Evolutionary conservation across 2,113 vertebrate species (phyloP), one percentile per base, ranked within the genome.

Genomic region (Crocuta crocuta): DNA sequence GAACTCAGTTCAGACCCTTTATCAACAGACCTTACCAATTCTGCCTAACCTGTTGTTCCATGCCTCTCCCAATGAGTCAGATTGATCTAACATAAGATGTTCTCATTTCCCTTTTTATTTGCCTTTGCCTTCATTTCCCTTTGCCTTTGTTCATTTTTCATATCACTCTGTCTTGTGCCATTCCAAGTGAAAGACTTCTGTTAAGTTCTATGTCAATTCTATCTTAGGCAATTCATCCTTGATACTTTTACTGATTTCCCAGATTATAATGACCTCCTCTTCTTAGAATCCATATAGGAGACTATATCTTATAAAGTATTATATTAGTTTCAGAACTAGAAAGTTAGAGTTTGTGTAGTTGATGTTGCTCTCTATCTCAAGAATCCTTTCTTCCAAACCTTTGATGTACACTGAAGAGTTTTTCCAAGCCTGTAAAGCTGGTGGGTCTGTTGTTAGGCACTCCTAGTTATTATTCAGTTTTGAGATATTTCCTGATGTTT

Each of bases 1-100:
- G 68, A 94, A 82, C 68, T 89, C 53, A 76, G 33, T 79, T 95
- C 31, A 90, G 66, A 92, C 33, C 43, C n/a, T 85, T 88, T 95
- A 61, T 85, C 48, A 61, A 19, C 31, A 81, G 70, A 85, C 17
- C 45, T 96, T 74, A n/a, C 35, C 24, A 28, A 68, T 70, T 66
- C 48, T 90, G 11, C 68, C 86, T 90, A 79, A 73, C 39, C 24
- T 83, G 65, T 48, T 94, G 78, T 28, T 74, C 63, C 9, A 26
- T 79, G 39, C 7, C 66, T 94, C 24, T 92, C 61, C 74, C 39
- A 65, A 21, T 70, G 82, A 83, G 33, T 93, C 50, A 92, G 71
- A 50, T 48, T 80, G 61, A 80, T 81, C 74, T 90, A 55, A 68
- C 2, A 19, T 2, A 71, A 33, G 5, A 50, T 87, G 24, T 83